These are phyloP conservation scores for Myotis vivesi DNA, from an alignment of 2,797 vertebrate genomes.

Conservation along the genomic window DNA sequence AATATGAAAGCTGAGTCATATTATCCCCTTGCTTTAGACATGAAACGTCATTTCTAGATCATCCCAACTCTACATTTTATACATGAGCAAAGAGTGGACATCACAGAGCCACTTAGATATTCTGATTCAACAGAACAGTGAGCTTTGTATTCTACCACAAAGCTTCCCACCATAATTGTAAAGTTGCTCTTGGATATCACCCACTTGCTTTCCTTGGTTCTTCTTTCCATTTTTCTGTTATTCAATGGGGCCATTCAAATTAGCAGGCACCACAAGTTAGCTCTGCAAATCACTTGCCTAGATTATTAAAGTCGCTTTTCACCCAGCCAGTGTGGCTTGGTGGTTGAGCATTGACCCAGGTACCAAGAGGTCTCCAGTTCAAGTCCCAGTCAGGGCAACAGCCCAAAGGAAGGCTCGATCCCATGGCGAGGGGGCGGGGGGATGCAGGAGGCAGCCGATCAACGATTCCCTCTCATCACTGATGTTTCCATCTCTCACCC, in stretches of 20 bases:
- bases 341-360: no score
- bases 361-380: no score
- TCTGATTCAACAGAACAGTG: not conserved
- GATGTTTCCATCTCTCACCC: no score
- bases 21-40: not conserved
- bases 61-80: not conserved
- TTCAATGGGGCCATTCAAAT: not conserved
- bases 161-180: not conserved
- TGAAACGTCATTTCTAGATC: not conserved
- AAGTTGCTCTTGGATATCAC: not conserved
- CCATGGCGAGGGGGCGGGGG: no score
- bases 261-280: not conserved
- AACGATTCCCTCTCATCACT: no score
- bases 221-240: not conserved
- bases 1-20: not conserved
- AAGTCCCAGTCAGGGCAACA: no score
- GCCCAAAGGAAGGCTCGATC: no score
- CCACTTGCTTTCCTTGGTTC: no score
- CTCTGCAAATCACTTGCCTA: not conserved
- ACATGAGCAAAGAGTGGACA: not conserved
- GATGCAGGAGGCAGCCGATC: no score
- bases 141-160: not conserved
- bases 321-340: no score
- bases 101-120: not conserved
- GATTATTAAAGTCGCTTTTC: not conserved